Evolutionary conservation across 2,888 invertebrate species (phyloP), one percentile per base, ranked within the genome.

Genomic region (Drosophila differens): DNA sequence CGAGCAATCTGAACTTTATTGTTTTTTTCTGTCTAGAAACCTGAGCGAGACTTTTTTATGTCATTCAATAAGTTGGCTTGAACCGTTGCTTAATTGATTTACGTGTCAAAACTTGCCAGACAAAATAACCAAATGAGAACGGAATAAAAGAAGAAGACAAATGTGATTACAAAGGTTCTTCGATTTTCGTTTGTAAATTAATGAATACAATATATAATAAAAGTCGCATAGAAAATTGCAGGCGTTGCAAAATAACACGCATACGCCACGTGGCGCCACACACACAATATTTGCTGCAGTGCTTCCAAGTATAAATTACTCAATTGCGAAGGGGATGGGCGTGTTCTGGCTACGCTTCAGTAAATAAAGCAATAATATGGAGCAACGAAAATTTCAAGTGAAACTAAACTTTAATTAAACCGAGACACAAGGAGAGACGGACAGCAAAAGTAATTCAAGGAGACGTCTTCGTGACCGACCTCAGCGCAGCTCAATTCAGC

Each of bases 331-430:
- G 19, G 39, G 25, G 22, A 1, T 28, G 67, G 61, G 58, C 39
- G 35, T 25, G 5, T 10, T 22, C 30, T 33, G 52, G 39, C 66
- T 22, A 67, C 63, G 81, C 39, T 71, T 71, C 66, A 44, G 54
- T 65, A 74, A 82, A 87, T 76, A 74, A 76, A 77, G 85, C 81
- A 80, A 88, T 87, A 80, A 85, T 78, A 69, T 59, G 58, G 60
- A 25, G 68, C 70, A 67, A 65, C 79, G 73, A 89, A 89, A 86
- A 72, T 81, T 88, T 90, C 65, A 73, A 73, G 68, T 69, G n/a
- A 74, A 85, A 77, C 84, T 89, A 68, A 85, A 85, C 90, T 85
- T 85, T 90, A 90, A 90, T 90, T 90, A 90, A 90, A 84, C 85
- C 70, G 68, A 74, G 76, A 77, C 78, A 74, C 70, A 76, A 71